Evolutionary conservation across 2,113 vertebrate species (phyloP).

Genomic region (Syrrhaptes paradoxus): DNA sequence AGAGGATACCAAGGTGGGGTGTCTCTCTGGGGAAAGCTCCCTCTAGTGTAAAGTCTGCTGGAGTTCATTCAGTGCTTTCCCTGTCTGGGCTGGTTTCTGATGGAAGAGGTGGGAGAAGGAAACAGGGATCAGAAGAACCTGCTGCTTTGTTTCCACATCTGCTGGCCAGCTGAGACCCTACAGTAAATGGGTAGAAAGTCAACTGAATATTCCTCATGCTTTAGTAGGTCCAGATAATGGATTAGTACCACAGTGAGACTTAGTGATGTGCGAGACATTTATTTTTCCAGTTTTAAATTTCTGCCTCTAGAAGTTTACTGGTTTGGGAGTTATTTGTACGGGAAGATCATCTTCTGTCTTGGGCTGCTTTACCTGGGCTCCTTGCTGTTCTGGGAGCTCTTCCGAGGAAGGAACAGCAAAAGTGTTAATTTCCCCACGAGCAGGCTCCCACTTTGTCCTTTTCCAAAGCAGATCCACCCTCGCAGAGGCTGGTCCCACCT

Average conservation of each 20-base stretch:
- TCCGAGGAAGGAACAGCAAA: not conserved
- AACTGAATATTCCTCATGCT: not conserved
- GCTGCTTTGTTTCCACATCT: not conserved
- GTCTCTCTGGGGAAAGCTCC: conserved; percentile 17
- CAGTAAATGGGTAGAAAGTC: not conserved
- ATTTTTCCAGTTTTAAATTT: not conserved
- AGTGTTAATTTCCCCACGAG: not conserved
- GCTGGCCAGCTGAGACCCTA: not conserved
- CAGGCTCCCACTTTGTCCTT: not conserved
- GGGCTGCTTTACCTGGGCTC: not conserved
- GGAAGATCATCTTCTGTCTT: not conserved
- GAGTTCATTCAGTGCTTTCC: not conserved
- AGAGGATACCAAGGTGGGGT: not conserved
- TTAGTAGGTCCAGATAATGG: not conserved
- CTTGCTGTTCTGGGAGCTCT: not conserved
- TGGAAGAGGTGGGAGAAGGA: not conserved
- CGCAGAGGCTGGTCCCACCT: not conserved
- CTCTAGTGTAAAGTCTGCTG: conserved; percentile 11
- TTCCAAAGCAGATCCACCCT: not conserved
- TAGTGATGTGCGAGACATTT: not conserved
- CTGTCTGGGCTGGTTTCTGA: not conserved
- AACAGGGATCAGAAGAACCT: not conserved
- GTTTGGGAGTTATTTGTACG: not conserved
- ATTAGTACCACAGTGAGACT: not conserved
- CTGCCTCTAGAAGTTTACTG: not conserved